Percentiles rank a stretch among this genome's conserved stretches.
These are phyloP conservation scores for Xiphias gladius DNA, from an alignment of 2,113 vertebrate species.

Conservation along the genomic window DNA sequence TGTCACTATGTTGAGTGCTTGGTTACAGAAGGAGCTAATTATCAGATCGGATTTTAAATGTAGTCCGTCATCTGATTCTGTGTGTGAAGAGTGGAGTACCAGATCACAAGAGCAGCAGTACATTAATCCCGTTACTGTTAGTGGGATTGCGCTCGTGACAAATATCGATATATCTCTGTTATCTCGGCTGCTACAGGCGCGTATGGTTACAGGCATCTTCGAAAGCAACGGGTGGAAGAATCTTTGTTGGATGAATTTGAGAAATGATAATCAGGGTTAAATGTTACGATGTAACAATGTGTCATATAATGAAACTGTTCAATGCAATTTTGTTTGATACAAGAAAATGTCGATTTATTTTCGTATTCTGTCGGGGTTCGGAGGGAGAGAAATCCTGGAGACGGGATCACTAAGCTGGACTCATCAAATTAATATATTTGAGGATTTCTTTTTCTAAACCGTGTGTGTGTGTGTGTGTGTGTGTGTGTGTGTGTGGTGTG, in stretches of 20 bases:
- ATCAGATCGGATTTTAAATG: too few relatives aligned
- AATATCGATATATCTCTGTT: background rate
- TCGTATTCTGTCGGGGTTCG: slow-evolving; percentile 49
- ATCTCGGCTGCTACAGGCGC: background rate
- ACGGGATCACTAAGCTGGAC: background rate
- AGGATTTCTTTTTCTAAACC: slow-evolving; percentile 29
- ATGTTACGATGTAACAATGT: slow-evolving; percentile 28
- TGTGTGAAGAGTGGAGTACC: background rate
- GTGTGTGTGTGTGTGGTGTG: slow-evolving; percentile 23
- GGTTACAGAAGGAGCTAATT: background rate
- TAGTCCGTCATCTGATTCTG: background rate
- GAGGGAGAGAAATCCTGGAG: background rate
- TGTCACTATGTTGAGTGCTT: background rate
- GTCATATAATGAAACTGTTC: slow-evolving; percentile 35
- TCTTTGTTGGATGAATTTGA: background rate
- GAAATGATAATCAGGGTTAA: slow-evolving; percentile 42
- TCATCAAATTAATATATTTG: slow-evolving; percentile 6
- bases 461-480: slow-evolving; percentile 3
- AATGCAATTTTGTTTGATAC: slow-evolving; percentile 68
- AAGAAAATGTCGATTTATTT: slow-evolving; percentile 62
- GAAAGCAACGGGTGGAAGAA: background rate
- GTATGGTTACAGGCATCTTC: background rate
- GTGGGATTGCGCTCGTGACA: background rate
- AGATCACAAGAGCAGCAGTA: too few relatives aligned
- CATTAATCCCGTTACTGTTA: background rate